A percentile compares a stretch with the other conserved stretches of the same genome.
Conservation (phyloP, 64 coral and sea anemone genomes). For the Anthopleura sola region DNA sequence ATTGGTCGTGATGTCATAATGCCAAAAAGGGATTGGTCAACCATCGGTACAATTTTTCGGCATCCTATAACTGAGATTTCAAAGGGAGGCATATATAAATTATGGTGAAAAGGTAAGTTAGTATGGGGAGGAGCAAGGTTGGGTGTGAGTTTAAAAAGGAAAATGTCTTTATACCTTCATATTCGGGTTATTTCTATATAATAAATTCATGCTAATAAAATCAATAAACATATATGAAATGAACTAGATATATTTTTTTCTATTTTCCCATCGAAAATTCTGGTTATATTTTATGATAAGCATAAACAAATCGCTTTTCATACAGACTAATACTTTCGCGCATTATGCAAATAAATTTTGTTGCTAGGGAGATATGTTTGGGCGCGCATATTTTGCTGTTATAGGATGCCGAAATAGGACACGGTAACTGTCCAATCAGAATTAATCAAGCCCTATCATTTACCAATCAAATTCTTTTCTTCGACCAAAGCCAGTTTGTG, state of each 20-base stretch:
- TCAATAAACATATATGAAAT: no score
- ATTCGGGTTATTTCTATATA: no score
- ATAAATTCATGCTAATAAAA: no score
- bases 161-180: no score
- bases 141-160: no score
- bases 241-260: no score
- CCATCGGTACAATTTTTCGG: background rate
- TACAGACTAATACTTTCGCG: background rate
- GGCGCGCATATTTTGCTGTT: conserved; percentile 22
- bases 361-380: background rate
- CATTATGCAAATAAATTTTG: background rate
- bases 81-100: background rate
- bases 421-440: conserved; percentile 15
- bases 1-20: background rate
- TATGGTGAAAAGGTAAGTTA: no score
- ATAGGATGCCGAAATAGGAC: conserved; percentile 64
- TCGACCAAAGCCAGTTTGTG: background rate
- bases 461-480: conserved; percentile 8
- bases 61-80: background rate
- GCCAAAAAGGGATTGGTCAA: background rate
- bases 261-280: no score
- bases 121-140: no score
- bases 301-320: background rate
- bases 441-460: background rate
- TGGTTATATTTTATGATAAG: no score